phyloP scores from a whole-genome alignment of 2,888 invertebrate species.

The Drosophila conformis region DNA sequence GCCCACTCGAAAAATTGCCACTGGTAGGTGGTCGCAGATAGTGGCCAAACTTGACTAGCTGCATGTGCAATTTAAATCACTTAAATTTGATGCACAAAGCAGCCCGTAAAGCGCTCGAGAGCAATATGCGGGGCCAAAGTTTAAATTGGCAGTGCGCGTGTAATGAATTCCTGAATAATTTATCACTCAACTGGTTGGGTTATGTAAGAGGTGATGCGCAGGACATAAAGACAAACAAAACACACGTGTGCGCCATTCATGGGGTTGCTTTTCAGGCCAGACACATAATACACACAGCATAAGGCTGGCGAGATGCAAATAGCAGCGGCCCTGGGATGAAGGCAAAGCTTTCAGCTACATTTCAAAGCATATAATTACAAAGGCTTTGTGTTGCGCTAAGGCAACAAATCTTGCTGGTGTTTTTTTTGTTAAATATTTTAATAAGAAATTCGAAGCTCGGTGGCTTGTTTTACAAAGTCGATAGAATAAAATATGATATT shows the following conservation, averaged over 20 bases:
- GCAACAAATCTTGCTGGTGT: not conserved
- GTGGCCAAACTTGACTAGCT: conserved; percentile 27
- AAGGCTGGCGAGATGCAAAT: conserved; percentile 12
- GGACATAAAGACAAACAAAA: conserved; percentile 37
- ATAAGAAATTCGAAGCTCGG: not conserved
- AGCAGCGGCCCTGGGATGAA: not conserved
- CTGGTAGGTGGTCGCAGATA: conserved; percentile 9
- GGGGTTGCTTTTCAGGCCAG: conserved; percentile 20
- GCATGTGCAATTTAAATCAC: conserved; percentile 64
- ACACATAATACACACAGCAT: conserved; percentile 21
- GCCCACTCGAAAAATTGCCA: conserved; percentile 14
- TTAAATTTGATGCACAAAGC: conserved; percentile 43
- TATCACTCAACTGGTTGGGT: conserved; percentile 46
- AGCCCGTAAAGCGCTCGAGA: conserved; percentile 12
- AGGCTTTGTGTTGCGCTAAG: not conserved
- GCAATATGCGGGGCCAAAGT: conserved; percentile 15
- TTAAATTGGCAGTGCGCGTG: conserved; percentile 54
- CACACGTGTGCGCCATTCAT: conserved; percentile 32
- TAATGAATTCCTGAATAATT: conserved; percentile 76
- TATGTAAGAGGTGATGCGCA: conserved; percentile 22
- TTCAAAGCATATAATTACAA: conserved; percentile 13
- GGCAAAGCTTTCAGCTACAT: conserved; percentile 26
- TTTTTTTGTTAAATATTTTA: not conserved
- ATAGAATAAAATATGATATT: not conserved
- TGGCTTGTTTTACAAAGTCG: not conserved